Base-by-base conservation (phyloP, 2,888 invertebrate genomes). In the Conistra vaccinii region DNA sequence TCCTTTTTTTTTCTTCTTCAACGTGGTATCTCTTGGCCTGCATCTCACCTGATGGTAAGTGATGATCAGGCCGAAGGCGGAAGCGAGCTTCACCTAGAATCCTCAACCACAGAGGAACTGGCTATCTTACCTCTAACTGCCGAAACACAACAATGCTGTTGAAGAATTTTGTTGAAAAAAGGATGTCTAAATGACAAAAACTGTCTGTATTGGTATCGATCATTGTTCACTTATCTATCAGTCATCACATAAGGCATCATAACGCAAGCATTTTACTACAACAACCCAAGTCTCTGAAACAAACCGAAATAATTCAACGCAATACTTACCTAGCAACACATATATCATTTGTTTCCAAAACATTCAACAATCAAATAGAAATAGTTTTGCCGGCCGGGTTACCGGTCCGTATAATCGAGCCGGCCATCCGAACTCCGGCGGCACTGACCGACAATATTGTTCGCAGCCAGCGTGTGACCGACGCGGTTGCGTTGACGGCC, bases 401-500 rank as follows among this genome's bases (percentile, higher is more conserved):
- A 77, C 74, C 87, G 85, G 88, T 76, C 89, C 90, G 90, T 93
- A 91, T 92, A 93, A 93, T 92, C 90, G 92, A 90, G 88, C 90
- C 83, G 87, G 88, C 86, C 87, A 89, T 86, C 80, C 87, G 87
- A 73, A 76, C 75, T 78, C 77, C 85, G 85, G 32, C 79, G 80
- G 69, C 78, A 63, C 63, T 72, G 80, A 76, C 81, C 76, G 80
- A 81, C 88, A 83, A 88, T 89, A 88, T 89, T 86, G 87, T 80
- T 81, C 74, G 67, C 69, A 72, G 70, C 69, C 69, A 63, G 69
- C 81, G 81, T 78, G 71, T 80, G 87, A 87, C 71, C 72, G 73
- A 80, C 69, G 67, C 57, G 72, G 72, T 67, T 14, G 35, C 75
- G 84, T 75, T 63, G 57, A 74, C 80, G 68, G 70, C 17, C 61